A percentile compares a stretch with the other conserved stretches of the same genome.
phyloP scores from a whole-genome alignment of 2,888 invertebrate genomes.

The Aphidius colemani region DNA sequence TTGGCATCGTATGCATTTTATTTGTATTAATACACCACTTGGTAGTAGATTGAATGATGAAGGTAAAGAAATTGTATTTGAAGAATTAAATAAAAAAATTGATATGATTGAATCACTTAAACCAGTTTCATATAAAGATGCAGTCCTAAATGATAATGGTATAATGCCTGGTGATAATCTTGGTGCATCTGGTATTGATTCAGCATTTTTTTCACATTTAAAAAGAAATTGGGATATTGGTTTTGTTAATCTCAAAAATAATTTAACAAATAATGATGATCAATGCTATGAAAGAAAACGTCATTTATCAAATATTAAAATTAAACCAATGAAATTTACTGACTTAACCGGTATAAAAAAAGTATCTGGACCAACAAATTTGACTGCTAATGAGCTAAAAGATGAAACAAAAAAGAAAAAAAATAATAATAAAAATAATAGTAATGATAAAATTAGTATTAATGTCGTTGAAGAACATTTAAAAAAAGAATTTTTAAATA shows the following conservation, averaged over 20 bases:
- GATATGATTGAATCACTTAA: constrained; percentile 60
- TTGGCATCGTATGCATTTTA: constrained; percentile 73
- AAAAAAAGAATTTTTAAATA: neutral
- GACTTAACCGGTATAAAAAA: constrained; percentile 44
- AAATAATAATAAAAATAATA: neutral
- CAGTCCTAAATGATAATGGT: constrained; percentile 63
- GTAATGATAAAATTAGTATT: constrained; percentile 10
- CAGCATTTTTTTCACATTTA: constrained; percentile 70
- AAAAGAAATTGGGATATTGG: constrained; percentile 70
- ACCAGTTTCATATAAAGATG: constrained; percentile 60
- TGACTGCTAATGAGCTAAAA: constrained; percentile 36
- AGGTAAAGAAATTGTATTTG: constrained; percentile 61
- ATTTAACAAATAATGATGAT: neutral
- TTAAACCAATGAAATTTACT: constrained; percentile 44
- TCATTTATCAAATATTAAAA: constrained; percentile 38
- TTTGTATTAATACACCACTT: constrained; percentile 71
- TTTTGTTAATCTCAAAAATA: constrained; percentile 31
- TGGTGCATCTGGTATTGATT: constrained; percentile 77
- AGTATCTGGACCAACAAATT: constrained; percentile 40
- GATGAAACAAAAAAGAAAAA: constrained; percentile 29
- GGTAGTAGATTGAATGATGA: constrained; percentile 59
- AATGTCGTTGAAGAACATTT: neutral
- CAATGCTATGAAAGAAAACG: constrained; percentile 28
- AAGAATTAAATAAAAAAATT: constrained; percentile 61
- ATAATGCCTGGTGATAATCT: constrained; percentile 72